Conservation (phyloP, 2,113 vertebrate genomes). For the Peromyscus californicus region DNA sequence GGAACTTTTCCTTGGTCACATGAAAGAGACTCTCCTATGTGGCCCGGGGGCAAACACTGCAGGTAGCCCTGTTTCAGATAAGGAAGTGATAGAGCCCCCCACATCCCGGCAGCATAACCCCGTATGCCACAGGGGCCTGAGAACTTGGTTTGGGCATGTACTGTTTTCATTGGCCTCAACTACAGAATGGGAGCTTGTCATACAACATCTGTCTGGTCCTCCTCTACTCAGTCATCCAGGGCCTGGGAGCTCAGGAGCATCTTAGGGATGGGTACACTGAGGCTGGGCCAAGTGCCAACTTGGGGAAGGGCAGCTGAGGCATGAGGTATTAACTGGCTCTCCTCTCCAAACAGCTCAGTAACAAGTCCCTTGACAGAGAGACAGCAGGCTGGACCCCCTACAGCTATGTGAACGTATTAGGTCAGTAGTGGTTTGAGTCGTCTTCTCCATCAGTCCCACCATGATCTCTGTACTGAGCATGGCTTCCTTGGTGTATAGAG, state of each 20-base stretch:
- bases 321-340: conserved; percentile 86
- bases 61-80: not conserved
- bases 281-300: not conserved
- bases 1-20: not conserved
- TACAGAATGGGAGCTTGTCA: not conserved
- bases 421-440: conserved; percentile 89
- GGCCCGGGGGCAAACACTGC: not conserved
- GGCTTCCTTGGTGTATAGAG: not conserved
- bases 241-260: not conserved
- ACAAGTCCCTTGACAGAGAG: conserved; percentile 92
- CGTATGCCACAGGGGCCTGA: not conserved
- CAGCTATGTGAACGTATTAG: conserved; percentile 96
- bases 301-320: conserved; percentile 71
- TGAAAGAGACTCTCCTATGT: not conserved
- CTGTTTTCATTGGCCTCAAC: not conserved
- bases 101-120: not conserved
- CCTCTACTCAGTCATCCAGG: not conserved
- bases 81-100: not conserved
- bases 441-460: not conserved
- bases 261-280: not conserved
- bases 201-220: not conserved
- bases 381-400: conserved; percentile 95
- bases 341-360: conserved; percentile 92
- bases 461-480: not conserved
- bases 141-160: not conserved